These are phyloP conservation scores for Hipposideros larvatus DNA, from an alignment of 2,797 vertebrate species.

Conservation along the genomic window DNA sequence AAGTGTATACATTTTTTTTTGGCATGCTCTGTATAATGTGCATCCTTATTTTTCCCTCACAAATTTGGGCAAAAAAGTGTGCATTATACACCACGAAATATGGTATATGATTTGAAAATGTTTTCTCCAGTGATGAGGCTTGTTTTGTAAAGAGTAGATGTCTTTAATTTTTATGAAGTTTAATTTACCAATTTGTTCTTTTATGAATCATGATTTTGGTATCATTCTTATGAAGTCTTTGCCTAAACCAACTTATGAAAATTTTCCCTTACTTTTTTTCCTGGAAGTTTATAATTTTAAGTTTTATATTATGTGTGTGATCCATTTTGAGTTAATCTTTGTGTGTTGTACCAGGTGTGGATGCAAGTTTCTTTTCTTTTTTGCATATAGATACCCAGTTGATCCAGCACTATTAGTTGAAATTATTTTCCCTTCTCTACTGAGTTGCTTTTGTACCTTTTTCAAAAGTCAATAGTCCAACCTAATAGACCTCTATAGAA, in stretches of 20 bases:
- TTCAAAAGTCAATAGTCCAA: slow-evolving; percentile 8
- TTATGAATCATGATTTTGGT: background rate
- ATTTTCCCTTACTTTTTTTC: background rate
- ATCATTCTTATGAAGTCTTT: slow-evolving; percentile 14
- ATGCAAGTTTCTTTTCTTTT: background rate
- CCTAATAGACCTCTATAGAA: background rate
- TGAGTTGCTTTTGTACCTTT: background rate
- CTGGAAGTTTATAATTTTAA: slow-evolving; percentile 2
- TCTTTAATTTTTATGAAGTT: slow-evolving; percentile 32
- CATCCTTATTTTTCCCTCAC: no score
- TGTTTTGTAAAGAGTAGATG: background rate
- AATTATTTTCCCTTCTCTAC: background rate
- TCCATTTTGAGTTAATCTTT: slow-evolving; percentile 24
- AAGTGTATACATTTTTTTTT: no score
- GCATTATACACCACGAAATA: no score
- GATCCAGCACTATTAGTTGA: background rate
- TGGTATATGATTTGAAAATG: background rate
- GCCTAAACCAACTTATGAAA: background rate
- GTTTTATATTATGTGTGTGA: background rate
- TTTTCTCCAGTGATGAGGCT: background rate
- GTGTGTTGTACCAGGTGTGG: background rate
- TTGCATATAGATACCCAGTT: background rate
- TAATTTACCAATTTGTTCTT: background rate
- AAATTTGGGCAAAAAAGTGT: no score
- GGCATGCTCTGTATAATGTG: no score